Conservation (phyloP, 2,113 vertebrate genomes). For the Arenaria interpres region DNA sequence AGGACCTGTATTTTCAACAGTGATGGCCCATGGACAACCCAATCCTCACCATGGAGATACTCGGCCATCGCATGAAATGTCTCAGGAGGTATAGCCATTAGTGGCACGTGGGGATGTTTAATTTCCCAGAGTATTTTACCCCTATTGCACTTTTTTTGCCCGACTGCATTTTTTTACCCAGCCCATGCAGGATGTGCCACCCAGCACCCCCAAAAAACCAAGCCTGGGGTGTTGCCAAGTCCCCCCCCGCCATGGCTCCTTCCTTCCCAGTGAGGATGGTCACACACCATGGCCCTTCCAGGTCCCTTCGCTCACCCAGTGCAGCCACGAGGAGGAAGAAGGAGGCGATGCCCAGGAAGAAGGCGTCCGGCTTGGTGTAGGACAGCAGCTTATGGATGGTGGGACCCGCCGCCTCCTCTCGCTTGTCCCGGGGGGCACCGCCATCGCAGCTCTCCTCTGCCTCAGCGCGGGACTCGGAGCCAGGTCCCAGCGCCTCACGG, state of each 20-base stretch:
- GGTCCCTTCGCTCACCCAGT: slow-evolving; percentile 80
- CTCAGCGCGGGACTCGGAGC: slow-evolving; percentile 5
- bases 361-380: slow-evolving; percentile 85
- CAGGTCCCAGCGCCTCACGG: slow-evolving; percentile 42
- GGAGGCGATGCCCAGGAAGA: slow-evolving; percentile 82
- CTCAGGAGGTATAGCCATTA: neutral
- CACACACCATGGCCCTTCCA: rapidly evolving
- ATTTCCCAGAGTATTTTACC: neutral
- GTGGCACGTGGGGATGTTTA: rapidly evolving
- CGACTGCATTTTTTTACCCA: neutral
- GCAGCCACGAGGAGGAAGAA: slow-evolving; percentile 88
- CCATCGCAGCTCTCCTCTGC: slow-evolving; percentile 45
- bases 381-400: slow-evolving; percentile 88
- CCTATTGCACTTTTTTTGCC: neutral
- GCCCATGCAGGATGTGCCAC: rapidly evolving
- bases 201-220: neutral
- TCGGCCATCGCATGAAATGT: rapidly evolving
- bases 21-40: rapidly evolving
- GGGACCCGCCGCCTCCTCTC: slow-evolving; percentile 76
- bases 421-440: neutral
- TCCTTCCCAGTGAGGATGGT: neutral
- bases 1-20: neutral
- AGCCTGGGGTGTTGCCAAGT: neutral
- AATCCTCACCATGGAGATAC: neutral
- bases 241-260: rapidly evolving